Evolutionary conservation across 2,113 vertebrate genomes (phyloP), one percentile per base, ranked within the genome.

Genomic region (Hymenochirus boettgeri): DNA sequence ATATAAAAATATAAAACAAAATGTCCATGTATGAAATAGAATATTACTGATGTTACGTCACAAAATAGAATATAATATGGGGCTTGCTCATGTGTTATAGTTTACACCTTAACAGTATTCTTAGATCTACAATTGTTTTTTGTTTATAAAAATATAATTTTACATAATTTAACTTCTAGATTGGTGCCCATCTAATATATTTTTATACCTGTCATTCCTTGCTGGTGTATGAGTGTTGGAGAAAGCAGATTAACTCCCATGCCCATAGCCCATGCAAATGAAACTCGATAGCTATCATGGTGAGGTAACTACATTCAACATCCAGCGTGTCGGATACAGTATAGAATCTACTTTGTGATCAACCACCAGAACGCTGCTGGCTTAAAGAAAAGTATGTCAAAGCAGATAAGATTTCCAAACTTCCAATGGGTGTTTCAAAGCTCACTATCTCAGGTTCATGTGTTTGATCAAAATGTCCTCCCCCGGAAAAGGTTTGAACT

Each of bases 331-430:
- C 12, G 63, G 31, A 27, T 57, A 66, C 12, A 66, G 46, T 37
- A 66, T 37, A 15, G 63, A 57, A 47, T 66, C 63, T n/a, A 66
- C 54, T 9, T 66, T 47, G 21, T 57, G 63, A 2, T 48, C 17
- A 25, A 23, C 57, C 2, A 66, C 54, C 15, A 66, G 9, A 7
- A 15, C 2, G 47, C 27, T 12, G 63, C 63, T 23, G 63, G 63
- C n/a, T 66, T 15, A 33, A 57, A 45, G 23, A 50, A 66, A 11
- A 58, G 10, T 57, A 66, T 66, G 21, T 66, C 63, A 50, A 56
- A 66, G 45, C 63, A 66, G 27, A 51, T 66, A 6, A 66, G 50
- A n/a, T 57, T 51, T 5, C 63, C 63, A 57, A 66, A 66, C 31
- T 58, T 15, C 63, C 55, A 39, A 66, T 48, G n/a, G 55, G 63